Percentiles rank a stretch among this genome's conserved stretches.
Conservation (phyloP, 2,797 vertebrate genomes). For the Galagoides demidoff region DNA sequence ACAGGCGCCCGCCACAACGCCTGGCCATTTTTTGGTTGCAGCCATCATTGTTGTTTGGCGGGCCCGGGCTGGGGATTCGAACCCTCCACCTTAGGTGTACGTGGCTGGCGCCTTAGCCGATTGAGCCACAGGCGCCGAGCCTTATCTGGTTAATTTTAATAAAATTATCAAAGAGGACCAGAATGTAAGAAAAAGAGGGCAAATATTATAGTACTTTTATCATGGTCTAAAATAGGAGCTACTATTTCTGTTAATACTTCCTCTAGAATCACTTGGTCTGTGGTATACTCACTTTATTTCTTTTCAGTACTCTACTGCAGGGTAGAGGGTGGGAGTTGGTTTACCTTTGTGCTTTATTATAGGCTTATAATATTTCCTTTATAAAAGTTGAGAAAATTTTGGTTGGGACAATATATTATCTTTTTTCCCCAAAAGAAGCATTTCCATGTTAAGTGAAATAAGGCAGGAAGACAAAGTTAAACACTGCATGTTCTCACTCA, state of each 20-base stretch:
- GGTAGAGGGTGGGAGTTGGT: not conserved
- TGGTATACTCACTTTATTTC: not conserved
- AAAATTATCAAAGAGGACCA: slow-evolving; percentile 27
- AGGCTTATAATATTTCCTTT: too few relatives aligned
- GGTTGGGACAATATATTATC: not conserved
- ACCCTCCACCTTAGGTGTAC: too few relatives aligned
- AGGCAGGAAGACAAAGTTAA: not conserved
- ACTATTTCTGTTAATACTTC: not conserved
- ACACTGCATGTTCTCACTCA: not conserved
- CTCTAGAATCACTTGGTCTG: not conserved
- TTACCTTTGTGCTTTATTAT: not conserved
- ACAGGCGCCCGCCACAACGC: too few relatives aligned
- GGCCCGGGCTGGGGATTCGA: too few relatives aligned
- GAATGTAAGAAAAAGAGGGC: not conserved
- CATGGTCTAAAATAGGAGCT: not conserved
- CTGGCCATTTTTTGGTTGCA: too few relatives aligned
- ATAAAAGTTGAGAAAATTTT: slow-evolving; percentile 33
- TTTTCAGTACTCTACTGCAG: not conserved
- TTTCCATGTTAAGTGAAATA: not conserved
- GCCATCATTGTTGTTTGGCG: too few relatives aligned
- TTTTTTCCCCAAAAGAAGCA: not conserved
- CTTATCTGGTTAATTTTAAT: slow-evolving; percentile 41
- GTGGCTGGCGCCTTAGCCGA: too few relatives aligned
- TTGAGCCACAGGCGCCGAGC: too few relatives aligned
- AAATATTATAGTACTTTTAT: not conserved